Evolutionary conservation across 2,797 vertebrate species (phyloP).

Genomic region (Rhincodon typus): DNA sequence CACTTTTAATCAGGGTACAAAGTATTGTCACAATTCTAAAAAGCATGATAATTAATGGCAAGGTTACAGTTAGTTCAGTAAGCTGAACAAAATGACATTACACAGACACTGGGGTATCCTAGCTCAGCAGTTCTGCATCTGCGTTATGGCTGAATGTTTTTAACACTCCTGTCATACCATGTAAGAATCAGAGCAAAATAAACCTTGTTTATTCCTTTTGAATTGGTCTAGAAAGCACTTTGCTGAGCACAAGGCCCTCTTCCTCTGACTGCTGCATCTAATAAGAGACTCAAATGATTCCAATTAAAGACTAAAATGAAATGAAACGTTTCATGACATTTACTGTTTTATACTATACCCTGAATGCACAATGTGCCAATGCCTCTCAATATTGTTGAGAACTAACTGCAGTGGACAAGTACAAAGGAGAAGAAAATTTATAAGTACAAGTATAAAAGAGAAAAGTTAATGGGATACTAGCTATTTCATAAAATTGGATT

Average conservation of each 20-base stretch:
- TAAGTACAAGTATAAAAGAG: not conserved
- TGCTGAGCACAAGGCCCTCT: not conserved
- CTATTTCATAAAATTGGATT: not conserved
- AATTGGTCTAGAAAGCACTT: slow-evolving; percentile 31
- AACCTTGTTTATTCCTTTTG: slow-evolving; percentile 27
- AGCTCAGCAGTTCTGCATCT: slow-evolving; percentile 1
- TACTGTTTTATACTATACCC: not conserved
- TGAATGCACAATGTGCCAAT: slow-evolving; percentile 11
- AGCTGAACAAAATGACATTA: slow-evolving; percentile 34
- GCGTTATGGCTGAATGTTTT: slow-evolving; percentile 11
- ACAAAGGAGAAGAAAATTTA: not conserved
- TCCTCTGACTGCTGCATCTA: not conserved
- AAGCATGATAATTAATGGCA: slow-evolving; percentile 10
- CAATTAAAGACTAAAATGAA: slow-evolving; percentile 24
- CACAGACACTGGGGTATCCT: not conserved
- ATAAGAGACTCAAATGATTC: slow-evolving; percentile 15
- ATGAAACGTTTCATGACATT: not conserved
- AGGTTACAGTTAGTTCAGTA: not conserved
- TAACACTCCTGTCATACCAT: not conserved
- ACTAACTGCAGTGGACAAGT: not conserved
- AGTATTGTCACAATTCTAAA: not conserved
- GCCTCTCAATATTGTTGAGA: not conserved
- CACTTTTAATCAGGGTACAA: slow-evolving; percentile 13
- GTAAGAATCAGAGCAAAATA: slow-evolving; percentile 26
- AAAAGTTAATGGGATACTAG: not conserved